Evolutionary conservation across 2,797 vertebrate species (phyloP).

Genomic region (Craterocephalus amniculus): DNA sequence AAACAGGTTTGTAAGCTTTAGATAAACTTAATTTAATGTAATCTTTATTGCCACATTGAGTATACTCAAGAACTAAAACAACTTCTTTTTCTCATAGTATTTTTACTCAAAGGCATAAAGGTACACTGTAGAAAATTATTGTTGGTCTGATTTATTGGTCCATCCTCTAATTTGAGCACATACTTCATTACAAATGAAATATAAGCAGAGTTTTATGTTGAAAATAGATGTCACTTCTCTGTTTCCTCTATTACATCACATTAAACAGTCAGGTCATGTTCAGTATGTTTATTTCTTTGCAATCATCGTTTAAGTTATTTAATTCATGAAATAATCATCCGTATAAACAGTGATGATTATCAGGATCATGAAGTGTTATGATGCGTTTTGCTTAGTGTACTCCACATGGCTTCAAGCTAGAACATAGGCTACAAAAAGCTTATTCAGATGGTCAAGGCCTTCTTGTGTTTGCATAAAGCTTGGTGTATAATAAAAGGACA

Average conservation of each 20-base stretch:
- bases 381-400: constrained; percentile 31
- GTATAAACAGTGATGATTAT: constrained; percentile 1
- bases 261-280: constrained; percentile 29
- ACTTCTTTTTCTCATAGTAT: not conserved
- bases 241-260: constrained; percentile 30
- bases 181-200: constrained; percentile 35
- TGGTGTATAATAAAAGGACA: constrained; percentile 63
- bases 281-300: constrained; percentile 14
- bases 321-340: constrained; percentile 44
- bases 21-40: constrained; percentile 12
- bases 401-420: constrained; percentile 22
- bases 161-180: constrained; percentile 12
- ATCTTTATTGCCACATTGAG: not conserved
- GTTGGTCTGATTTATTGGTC: constrained; percentile 4
- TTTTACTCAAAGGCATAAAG: constrained; percentile 16
- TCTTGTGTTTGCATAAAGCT: constrained; percentile 69
- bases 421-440: constrained; percentile 39
- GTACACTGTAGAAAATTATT: constrained; percentile 48
- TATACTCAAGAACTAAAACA: constrained; percentile 12
- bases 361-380: constrained; percentile 17
- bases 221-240: constrained; percentile 30
- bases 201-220: constrained; percentile 52
- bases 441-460: constrained; percentile 63
- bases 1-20: constrained; percentile 21
- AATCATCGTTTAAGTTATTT: constrained; percentile 29